Conservation (phyloP, 2,113 vertebrate species). For the Gorilla gorilla region DNA sequence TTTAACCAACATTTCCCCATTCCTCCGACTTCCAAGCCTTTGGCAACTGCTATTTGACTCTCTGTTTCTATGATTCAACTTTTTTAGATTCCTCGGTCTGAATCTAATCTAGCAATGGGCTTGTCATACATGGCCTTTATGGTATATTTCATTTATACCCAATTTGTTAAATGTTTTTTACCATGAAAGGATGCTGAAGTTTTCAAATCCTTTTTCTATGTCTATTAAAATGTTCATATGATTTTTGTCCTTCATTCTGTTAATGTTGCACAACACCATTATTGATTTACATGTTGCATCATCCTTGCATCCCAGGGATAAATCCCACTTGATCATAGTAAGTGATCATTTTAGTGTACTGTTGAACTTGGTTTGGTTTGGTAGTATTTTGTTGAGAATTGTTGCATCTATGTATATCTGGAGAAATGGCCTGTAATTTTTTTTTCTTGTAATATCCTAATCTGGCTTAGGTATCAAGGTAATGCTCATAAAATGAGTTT, state of each 20-base stretch:
- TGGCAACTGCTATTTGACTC: not conserved
- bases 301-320: not conserved
- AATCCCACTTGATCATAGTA: not conserved
- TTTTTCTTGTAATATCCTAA: not conserved
- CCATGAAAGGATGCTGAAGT: not conserved
- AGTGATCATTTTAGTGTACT: not conserved
- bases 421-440: not conserved
- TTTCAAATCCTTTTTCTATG: not conserved
- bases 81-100: not conserved
- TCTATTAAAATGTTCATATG: not conserved
- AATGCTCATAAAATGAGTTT: not conserved
- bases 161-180: not conserved
- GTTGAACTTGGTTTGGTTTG: not conserved
- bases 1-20: not conserved
- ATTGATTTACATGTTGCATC: not conserved
- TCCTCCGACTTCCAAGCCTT: not conserved
- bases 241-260: not conserved
- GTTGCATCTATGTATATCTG: not conserved
- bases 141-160: not conserved
- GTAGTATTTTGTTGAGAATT: not conserved
- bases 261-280: not conserved
- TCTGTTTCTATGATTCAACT: not conserved
- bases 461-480: not conserved
- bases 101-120: not conserved
- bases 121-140: not conserved